Evolutionary conservation across 2,113 vertebrate species (phyloP).

Genomic region (Alosa alosa): DNA sequence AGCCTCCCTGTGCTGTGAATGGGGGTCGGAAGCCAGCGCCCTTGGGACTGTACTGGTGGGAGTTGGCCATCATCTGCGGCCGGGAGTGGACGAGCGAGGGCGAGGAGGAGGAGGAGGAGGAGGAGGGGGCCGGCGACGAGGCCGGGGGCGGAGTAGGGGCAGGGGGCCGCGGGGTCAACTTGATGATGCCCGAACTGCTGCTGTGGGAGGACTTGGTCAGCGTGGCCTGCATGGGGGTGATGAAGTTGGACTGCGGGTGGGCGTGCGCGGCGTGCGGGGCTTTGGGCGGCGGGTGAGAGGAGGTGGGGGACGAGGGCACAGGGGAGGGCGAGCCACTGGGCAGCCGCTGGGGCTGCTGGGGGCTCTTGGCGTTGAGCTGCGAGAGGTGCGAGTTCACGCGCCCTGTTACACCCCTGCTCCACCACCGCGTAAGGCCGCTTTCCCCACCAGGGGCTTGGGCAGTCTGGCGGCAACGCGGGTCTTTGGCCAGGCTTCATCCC

Average conservation of each 20-base stretch:
- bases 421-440: no score
- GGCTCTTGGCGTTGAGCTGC: conserved; percentile 49
- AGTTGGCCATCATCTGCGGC: conserved; percentile 50
- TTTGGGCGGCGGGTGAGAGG: conserved; percentile 43
- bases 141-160: conserved; percentile 59
- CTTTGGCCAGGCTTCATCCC: conserved; percentile 51
- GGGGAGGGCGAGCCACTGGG: conserved; percentile 60
- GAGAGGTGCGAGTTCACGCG: conserved; percentile 55
- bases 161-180: conserved; percentile 68
- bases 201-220: conserved; percentile 75
- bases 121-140: conserved; percentile 58
- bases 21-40: conserved; percentile 55
- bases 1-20: conserved; percentile 53
- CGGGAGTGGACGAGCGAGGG: conserved; percentile 39
- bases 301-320: conserved; percentile 70
- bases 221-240: conserved; percentile 78
- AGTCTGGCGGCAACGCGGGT: no score
- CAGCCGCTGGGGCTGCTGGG: conserved; percentile 27
- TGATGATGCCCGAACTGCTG: conserved; percentile 72
- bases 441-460: no score
- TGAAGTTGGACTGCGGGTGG: conserved; percentile 68
- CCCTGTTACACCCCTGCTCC: conserved; percentile 72
- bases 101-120: conserved; percentile 57
- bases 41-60: conserved; percentile 60
- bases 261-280: conserved; percentile 41